Percentiles rank a stretch among this genome's conserved stretches.
These are phyloP conservation scores for Parotocinclus haroldoi DNA, from an alignment of 2,797 vertebrate species.

Conservation along the genomic window DNA sequence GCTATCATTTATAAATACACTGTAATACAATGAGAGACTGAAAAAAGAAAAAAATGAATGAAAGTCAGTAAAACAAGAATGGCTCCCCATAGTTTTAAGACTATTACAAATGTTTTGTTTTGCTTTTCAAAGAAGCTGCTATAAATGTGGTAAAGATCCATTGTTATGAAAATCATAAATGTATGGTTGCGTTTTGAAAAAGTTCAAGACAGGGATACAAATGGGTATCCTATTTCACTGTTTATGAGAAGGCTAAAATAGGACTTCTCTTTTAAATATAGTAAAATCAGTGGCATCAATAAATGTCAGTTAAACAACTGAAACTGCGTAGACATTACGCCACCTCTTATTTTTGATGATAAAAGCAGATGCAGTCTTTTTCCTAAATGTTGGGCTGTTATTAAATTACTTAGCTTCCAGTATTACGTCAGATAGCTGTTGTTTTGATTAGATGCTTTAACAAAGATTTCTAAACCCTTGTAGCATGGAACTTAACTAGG, in stretches of 20 bases:
- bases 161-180: constrained; percentile 29
- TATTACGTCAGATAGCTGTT: constrained; percentile 32
- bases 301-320: constrained; percentile 41
- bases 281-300: constrained; percentile 21
- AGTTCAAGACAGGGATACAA: background rate
- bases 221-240: background rate
- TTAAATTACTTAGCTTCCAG: constrained; percentile 45
- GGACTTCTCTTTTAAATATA: constrained; percentile 15
- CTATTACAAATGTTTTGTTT: constrained; percentile 12
- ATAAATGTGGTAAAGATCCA: constrained; percentile 36
- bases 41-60: constrained; percentile 28
- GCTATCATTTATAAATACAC: constrained; percentile 38
- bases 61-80: constrained; percentile 36
- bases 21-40: constrained; percentile 45
- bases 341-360: constrained; percentile 33
- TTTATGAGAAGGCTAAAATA: constrained; percentile 23
- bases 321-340: constrained; percentile 39
- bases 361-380: constrained; percentile 48
- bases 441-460: no score
- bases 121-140: constrained; percentile 30
- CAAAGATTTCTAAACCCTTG: constrained; percentile 16
- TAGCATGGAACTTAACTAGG: constrained; percentile 37
- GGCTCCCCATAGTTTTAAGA: constrained; percentile 19
- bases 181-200: constrained; percentile 23
- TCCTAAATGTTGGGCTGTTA: constrained; percentile 51